phyloP scores from a whole-genome alignment of 23 tunicate genomes.

The Oikopleura dioica region DNA sequence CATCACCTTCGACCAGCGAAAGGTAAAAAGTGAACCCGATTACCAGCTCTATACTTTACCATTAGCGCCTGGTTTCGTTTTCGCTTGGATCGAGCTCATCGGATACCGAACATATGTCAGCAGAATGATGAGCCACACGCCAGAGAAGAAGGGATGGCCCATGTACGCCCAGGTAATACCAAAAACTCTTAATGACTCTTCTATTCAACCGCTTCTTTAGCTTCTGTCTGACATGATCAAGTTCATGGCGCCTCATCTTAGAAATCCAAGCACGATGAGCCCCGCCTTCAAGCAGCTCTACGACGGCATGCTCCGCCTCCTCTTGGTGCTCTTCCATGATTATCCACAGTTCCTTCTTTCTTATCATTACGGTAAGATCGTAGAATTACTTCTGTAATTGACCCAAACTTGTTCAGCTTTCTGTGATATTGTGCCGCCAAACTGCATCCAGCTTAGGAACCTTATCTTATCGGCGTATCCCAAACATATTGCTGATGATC shows the following conservation, averaged over 20 bases:
- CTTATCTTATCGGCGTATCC: slow-evolving; percentile 62
- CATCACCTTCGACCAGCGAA: slow-evolving; percentile 83
- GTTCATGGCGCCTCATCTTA: slow-evolving; percentile 72
- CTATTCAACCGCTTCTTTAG: too few relatives aligned
- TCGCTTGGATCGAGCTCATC: slow-evolving; percentile 88
- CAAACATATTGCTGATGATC: not conserved
- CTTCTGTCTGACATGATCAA: slow-evolving; percentile 43
- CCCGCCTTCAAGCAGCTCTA: slow-evolving; percentile 13
- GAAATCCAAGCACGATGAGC: slow-evolving; percentile 18
- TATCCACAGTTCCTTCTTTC: slow-evolving; percentile 89
- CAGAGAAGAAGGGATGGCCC: slow-evolving; percentile 87
- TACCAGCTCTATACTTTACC: too few relatives aligned
- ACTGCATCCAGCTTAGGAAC: slow-evolving; percentile 90
- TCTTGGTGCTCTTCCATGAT: slow-evolving; percentile 83
- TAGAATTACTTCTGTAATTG: too few relatives aligned
- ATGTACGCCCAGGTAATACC: slow-evolving; percentile 85
- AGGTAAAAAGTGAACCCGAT: too few relatives aligned
- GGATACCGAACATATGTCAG: slow-evolving; percentile 70
- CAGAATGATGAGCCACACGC: slow-evolving; percentile 71
- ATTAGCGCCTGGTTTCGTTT: slow-evolving; percentile 85
- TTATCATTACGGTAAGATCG: slow-evolving; percentile 92
- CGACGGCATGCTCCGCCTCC: slow-evolving; percentile 75
- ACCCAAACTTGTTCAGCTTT: too few relatives aligned
- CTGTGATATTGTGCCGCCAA: slow-evolving; percentile 95
- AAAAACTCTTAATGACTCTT: not conserved